These are phyloP conservation scores for Vulpes ferrilata DNA, from an alignment of 2,113 vertebrate genomes.

Conservation along the genomic window DNA sequence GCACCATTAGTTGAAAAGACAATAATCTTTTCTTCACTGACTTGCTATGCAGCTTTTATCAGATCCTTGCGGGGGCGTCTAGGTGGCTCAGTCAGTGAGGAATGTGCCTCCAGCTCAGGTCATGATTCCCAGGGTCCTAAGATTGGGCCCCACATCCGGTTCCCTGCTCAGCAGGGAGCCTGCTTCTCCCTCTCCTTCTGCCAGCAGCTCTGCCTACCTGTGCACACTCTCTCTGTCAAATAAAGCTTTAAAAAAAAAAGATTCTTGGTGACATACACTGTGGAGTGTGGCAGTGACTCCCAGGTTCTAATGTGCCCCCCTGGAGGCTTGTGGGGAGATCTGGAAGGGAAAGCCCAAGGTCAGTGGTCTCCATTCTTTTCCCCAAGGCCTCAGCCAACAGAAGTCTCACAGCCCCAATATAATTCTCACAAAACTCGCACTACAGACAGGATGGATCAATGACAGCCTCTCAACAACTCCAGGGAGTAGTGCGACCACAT, in stretches of 20 bases:
- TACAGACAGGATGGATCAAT: accelerated
- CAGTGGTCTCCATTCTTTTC: neutral
- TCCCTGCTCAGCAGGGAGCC: no score
- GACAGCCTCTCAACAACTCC: no score
- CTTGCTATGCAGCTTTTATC: neutral
- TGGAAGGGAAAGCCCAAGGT: neutral
- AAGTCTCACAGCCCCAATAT: neutral
- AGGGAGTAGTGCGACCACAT: neutral
- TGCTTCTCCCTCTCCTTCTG: no score
- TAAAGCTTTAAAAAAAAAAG: neutral
- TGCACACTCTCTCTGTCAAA: no score
- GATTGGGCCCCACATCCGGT: no score
- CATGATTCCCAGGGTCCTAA: no score
- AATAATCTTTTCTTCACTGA: neutral
- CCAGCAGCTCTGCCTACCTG: no score
- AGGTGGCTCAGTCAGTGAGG: no score
- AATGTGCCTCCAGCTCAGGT: no score
- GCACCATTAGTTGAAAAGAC: no score
- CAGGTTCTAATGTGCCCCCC: neutral
- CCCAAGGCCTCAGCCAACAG: neutral
- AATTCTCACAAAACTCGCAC: neutral
- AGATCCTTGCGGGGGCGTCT: neutral
- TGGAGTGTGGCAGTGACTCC: neutral
- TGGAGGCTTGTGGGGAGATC: neutral
- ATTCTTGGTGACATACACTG: neutral